A percentile compares a stretch with the other conserved stretches of the same genome.
These are phyloP conservation scores for Neocrepidodera transversa DNA, from an alignment of 2,888 invertebrate species.

Conservation along the genomic window DNA sequence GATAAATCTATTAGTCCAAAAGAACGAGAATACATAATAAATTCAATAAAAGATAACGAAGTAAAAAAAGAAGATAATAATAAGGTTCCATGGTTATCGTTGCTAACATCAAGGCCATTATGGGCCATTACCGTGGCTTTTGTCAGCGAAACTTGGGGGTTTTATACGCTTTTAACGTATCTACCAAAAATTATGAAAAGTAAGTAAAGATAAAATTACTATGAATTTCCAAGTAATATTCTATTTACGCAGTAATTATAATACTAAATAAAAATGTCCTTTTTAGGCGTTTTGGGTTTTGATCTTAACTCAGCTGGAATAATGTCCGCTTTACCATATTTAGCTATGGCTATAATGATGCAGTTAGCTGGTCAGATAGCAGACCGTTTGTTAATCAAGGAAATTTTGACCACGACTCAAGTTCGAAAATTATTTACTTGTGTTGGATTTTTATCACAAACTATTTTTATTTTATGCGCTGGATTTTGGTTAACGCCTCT, in stretches of 20 bases:
- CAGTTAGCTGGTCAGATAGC: conserved; percentile 83
- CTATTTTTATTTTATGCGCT: conserved; percentile 83
- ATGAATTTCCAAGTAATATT: no score
- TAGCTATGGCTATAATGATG: conserved; percentile 83
- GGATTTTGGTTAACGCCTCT: conserved; percentile 73
- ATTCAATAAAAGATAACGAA: conserved; percentile 63
- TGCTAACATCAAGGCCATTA: conserved; percentile 77
- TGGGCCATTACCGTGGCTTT: conserved; percentile 86
- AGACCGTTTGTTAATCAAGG: conserved; percentile 74
- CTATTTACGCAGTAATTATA: no score
- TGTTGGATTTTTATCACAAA: conserved; percentile 77
- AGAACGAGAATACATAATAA: conserved; percentile 77
- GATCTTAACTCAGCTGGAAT: conserved; percentile 81
- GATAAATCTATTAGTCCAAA: conserved; percentile 75
- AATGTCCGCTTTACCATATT: conserved; percentile 85
- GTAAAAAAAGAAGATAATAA: conserved; percentile 60
- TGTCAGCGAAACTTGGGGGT: conserved; percentile 91
- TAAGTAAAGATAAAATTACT: no score
- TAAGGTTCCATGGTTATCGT: conserved; percentile 78
- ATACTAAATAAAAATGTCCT: no score
- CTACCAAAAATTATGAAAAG: conserved; percentile 38
- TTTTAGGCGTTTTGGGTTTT: conserved; percentile 73
- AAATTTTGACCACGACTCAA: conserved; percentile 74
- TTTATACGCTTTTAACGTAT: conserved; percentile 71
- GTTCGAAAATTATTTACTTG: conserved; percentile 74